Percentiles rank a stretch among this genome's conserved stretches.
phyloP scores from a whole-genome alignment of 1,140 invertebrate genomes.

The Dreissena polymorpha region DNA sequence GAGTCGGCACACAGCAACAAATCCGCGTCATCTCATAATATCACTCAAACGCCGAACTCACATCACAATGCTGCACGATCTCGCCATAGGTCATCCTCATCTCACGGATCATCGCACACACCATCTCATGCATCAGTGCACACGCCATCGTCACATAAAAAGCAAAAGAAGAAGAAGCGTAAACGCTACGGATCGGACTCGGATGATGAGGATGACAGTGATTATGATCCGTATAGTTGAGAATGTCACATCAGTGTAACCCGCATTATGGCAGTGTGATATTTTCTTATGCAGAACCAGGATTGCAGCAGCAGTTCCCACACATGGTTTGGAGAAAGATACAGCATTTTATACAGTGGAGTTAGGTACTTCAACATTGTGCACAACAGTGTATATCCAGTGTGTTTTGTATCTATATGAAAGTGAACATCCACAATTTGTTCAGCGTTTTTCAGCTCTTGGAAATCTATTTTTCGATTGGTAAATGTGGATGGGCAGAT shows the following conservation, averaged over 20 bases:
- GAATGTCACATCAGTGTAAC: not conserved
- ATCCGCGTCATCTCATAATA: slow-evolving; percentile 42
- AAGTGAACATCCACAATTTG: too few species aligned
- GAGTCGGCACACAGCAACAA: slow-evolving; percentile 38
- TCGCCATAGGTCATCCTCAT: slow-evolving; percentile 24
- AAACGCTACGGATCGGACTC: slow-evolving; percentile 61
- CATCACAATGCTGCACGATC: slow-evolving; percentile 32
- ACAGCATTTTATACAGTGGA: too few species aligned
- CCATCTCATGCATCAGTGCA: slow-evolving; percentile 2
- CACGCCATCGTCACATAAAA: slow-evolving; percentile 59
- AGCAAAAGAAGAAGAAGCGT: slow-evolving; percentile 69
- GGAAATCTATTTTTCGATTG: too few species aligned
- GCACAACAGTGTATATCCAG: too few species aligned
- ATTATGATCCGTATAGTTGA: slow-evolving; percentile 69
- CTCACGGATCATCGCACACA: not conserved
- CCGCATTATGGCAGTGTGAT: too few species aligned
- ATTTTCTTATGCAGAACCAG: too few species aligned
- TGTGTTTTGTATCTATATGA: too few species aligned
- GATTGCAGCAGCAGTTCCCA: too few species aligned
- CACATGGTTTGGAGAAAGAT: too few species aligned
- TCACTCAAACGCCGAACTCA: not conserved
- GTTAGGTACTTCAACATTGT: too few species aligned
- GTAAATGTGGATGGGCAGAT: too few species aligned
- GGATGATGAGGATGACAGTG: slow-evolving; percentile 72
- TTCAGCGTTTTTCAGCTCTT: too few species aligned